Evolutionary conservation across 2,888 invertebrate species (phyloP), one percentile per base, ranked within the genome.

Genomic region (Xiphydria camelus): DNA sequence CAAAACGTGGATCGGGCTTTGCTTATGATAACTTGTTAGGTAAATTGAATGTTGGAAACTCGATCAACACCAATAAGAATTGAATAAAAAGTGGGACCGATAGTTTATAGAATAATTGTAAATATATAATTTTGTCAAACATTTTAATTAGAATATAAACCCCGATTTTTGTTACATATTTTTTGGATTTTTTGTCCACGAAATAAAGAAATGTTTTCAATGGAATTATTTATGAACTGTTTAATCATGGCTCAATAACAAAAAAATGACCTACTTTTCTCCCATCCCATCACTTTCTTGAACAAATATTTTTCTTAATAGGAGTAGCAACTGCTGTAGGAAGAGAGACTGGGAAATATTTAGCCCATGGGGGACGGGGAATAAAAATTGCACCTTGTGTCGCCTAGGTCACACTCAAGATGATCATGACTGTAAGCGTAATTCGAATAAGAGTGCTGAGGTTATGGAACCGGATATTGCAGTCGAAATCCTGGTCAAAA

Each of bases 401-500:
- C 25, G n/a, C 25, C 4, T 25, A 25, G 25, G 9, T 10, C 9
- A 25, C 25, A 25, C 25, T 25, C 9, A 7, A 25, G 25, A 25
- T n/a, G 4, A 25, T 25, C 25, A 25, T 7, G 25, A 25, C 6
- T 25, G 9, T 25, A 25, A 25, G 25, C 9, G 9, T 25, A 25
- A 9, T 22, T 22, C 5, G 22, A 7, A 22, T 22, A 22, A 22
- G 22, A 22, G 22, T 22, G 22, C 22, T 22, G n/a, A 22, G 6
- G 25, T 4, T 9, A 9, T 25, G 6, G 25, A 25, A 25, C 25
- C 9, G n/a, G 25, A 9, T 25, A 25, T 25, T 25, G 25, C 25
- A 25, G 25, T 22, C n/a, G 9, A 23, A 5, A 23, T 23, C 4
- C 4, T 23, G 25, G 25, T 23, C 6, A 41, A 39, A 6, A 52